A percentile compares a stretch with the other conserved stretches of the same genome.
Evolutionary conservation across 1,140 invertebrate species (phyloP).

Genomic region (Alviniconcha marisindica): DNA sequence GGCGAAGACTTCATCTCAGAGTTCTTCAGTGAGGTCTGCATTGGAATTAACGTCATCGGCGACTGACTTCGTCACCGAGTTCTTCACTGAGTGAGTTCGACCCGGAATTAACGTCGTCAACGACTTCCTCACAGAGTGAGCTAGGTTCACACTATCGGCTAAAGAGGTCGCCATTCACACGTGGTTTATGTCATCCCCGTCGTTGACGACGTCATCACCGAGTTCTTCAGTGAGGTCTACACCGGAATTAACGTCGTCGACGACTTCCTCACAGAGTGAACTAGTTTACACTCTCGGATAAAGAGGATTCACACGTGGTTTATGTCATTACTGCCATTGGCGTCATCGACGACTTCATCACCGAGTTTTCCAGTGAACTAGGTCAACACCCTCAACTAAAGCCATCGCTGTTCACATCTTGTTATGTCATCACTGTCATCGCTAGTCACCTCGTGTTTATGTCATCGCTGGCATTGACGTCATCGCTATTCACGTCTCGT

Average conservation of each 20-base stretch:
- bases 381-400: constrained; percentile 64
- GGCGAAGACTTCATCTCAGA: constrained; percentile 68
- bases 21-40: constrained; percentile 73
- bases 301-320: background rate
- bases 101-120: no score
- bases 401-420: no score
- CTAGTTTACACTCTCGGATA: constrained; percentile 59
- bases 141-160: constrained; percentile 65
- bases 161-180: no score
- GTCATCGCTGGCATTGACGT: constrained; percentile 69
- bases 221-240: constrained; percentile 73
- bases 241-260: constrained; percentile 27
- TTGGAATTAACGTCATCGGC: background rate
- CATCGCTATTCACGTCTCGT: no score
- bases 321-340: constrained; percentile 48
- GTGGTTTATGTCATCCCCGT: no score
- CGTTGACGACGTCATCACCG: constrained; percentile 69
- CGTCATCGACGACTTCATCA: constrained; percentile 70
- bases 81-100: background rate
- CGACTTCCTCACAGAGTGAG: no score
- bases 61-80: background rate
- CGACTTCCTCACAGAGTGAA: no score
- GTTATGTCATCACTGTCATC: background rate
- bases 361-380: constrained; percentile 73
- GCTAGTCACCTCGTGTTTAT: no score